Evolutionary conservation across 2,797 vertebrate genomes (phyloP).

Genomic region (Nyctalus aviator): DNA sequence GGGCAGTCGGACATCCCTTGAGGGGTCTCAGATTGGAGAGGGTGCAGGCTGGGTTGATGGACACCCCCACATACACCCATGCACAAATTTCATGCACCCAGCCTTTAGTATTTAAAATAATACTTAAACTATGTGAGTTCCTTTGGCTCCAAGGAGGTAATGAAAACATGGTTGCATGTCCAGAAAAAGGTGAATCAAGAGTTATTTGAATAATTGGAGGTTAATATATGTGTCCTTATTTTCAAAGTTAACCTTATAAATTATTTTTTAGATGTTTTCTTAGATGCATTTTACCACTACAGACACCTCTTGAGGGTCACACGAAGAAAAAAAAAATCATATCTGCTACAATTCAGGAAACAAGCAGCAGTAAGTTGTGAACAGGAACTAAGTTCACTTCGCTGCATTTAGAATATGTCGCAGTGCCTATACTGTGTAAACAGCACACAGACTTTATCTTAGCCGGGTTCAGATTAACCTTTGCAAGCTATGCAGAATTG

Average conservation of each 20-base stretch:
- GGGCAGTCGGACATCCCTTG: too few species aligned
- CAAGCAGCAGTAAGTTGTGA: neutral
- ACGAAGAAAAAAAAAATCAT: slow-evolving; percentile 1
- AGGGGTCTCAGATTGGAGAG: too few species aligned
- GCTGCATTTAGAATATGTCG: slow-evolving; percentile 47
- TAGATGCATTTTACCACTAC: slow-evolving; percentile 42
- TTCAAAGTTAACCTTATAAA: slow-evolving; percentile 49
- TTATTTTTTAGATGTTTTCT: slow-evolving; percentile 32
- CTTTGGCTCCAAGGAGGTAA: neutral
- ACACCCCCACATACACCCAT: too few species aligned
- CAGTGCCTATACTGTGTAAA: slow-evolving; percentile 54
- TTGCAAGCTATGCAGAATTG: slow-evolving; percentile 74
- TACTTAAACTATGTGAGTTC: slow-evolving; percentile 12
- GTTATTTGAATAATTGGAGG: slow-evolving; percentile 39
- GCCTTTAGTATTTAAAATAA: neutral
- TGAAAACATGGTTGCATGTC: neutral
- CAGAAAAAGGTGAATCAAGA: neutral
- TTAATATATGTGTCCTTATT: slow-evolving; percentile 20
- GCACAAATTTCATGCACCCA: too few species aligned
- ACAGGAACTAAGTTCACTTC: slow-evolving; percentile 53
- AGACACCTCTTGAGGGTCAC: neutral
- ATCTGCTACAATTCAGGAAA: slow-evolving; percentile 22
- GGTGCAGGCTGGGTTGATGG: too few species aligned
- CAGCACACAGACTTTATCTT: slow-evolving; percentile 41
- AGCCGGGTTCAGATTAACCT: slow-evolving; percentile 79